Percentiles rank a stretch among this genome's conserved stretches.
Evolutionary conservation across 2,113 vertebrate species (phyloP).

Genomic region (Canis aureus): DNA sequence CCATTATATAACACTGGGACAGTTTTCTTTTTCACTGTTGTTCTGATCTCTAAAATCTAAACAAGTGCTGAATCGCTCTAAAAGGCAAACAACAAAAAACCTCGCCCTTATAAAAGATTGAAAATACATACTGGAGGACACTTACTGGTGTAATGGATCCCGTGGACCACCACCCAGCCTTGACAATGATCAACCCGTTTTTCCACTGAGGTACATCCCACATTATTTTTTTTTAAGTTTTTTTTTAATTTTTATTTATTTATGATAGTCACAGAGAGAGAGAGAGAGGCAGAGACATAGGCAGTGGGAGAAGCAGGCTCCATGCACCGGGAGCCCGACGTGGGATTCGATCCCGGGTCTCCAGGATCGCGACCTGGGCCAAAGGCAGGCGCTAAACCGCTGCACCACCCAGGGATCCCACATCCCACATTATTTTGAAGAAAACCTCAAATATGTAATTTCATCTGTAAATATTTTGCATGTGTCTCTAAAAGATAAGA

Average conservation of each 20-base stretch:
- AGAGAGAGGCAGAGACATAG: no score
- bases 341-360: no score
- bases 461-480: neutral
- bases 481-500: neutral
- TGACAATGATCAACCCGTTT: neutral
- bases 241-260: no score
- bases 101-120: neutral
- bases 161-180: no score
- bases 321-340: no score
- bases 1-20: neutral
- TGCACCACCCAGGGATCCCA: no score
- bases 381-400: no score
- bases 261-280: no score
- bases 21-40: neutral
- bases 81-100: neutral
- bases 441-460: neutral
- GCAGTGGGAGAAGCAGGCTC: no score
- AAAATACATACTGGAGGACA: neutral
- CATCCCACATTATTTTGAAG: neutral
- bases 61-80: neutral
- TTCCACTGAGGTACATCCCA: neutral
- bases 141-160: neutral
- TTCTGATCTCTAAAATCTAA: constrained; percentile 7
- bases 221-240: neutral
- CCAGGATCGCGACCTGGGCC: no score